A percentile compares a stretch with the other conserved stretches of the same genome.
These are phyloP conservation scores for Maniola hyperantus DNA, from an alignment of 2,888 invertebrate genomes.

Conservation along the genomic window DNA sequence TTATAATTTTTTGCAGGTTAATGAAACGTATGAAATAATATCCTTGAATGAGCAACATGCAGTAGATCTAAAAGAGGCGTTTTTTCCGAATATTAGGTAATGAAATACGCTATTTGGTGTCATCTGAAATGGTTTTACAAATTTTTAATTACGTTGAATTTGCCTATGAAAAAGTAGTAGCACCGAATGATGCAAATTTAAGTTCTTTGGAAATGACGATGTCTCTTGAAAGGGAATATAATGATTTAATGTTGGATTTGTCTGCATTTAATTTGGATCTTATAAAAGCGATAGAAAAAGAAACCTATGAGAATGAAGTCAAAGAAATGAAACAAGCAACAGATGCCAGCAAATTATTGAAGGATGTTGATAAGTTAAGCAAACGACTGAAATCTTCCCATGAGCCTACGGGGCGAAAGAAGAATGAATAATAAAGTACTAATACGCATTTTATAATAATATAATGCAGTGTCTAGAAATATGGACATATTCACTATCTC, in stretches of 20 bases:
- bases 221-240: conserved; percentile 80
- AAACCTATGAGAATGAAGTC: conserved; percentile 61
- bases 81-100: conserved; percentile 65
- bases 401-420: conserved; percentile 56
- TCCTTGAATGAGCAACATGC: conserved; percentile 59
- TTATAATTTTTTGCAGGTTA: conserved; percentile 55
- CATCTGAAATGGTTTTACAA: conserved; percentile 83
- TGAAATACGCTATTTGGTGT: conserved; percentile 79
- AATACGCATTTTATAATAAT: no score
- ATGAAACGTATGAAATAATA: conserved; percentile 60
- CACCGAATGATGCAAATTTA: conserved; percentile 83
- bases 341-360: conserved; percentile 64
- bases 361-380: conserved; percentile 69
- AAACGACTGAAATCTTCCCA: conserved; percentile 67
- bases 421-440: neutral
- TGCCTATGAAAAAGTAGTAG: conserved; percentile 84
- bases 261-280: conserved; percentile 64
- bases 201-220: conserved; percentile 83
- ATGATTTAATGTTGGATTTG: conserved; percentile 67
- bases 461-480: no score
- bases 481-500: no score
- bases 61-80: conserved; percentile 63
- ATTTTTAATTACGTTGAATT: conserved; percentile 85
- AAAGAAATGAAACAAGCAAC: conserved; percentile 63
- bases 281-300: conserved; percentile 68